Evolutionary conservation across 2,113 vertebrate species (phyloP).

Genomic region (Apus apus): DNA sequence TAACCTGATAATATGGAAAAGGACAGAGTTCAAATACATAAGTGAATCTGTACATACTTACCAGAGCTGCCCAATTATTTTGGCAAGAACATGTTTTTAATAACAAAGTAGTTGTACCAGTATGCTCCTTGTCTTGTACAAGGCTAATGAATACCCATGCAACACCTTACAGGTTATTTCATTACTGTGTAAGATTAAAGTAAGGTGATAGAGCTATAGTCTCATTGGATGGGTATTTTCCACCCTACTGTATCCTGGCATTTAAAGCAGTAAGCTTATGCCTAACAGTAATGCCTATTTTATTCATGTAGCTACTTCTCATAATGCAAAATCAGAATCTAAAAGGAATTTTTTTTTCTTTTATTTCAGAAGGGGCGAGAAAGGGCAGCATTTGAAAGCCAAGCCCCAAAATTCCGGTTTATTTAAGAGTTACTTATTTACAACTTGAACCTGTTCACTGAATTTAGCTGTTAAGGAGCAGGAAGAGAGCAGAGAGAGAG

Average conservation of each 20-base stretch:
- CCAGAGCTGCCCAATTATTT: not conserved
- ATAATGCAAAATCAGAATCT: not conserved
- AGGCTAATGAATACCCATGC: not conserved
- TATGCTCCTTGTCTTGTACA: not conserved
- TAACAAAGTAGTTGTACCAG: not conserved
- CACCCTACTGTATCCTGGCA: not conserved
- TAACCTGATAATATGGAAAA: not conserved
- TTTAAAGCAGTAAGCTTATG: not conserved
- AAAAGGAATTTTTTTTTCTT: not conserved
- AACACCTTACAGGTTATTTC: not conserved
- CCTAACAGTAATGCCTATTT: not conserved
- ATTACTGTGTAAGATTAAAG: not conserved
- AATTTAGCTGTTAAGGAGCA: not conserved
- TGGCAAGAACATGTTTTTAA: not conserved
- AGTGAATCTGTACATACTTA: not conserved
- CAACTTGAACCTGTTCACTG: not conserved
- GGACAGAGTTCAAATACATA: not conserved
- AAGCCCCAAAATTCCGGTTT: not conserved
- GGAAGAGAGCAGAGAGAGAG: not conserved
- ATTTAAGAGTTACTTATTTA: not conserved
- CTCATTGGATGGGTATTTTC: not conserved
- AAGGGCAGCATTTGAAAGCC: not conserved
- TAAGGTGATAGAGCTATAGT: rapidly evolving
- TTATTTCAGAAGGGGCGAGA: not conserved
- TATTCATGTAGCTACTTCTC: not conserved